Evolutionary conservation across 1,140 invertebrate genomes (phyloP).

Genomic region (Sesamia nonagrioides): DNA sequence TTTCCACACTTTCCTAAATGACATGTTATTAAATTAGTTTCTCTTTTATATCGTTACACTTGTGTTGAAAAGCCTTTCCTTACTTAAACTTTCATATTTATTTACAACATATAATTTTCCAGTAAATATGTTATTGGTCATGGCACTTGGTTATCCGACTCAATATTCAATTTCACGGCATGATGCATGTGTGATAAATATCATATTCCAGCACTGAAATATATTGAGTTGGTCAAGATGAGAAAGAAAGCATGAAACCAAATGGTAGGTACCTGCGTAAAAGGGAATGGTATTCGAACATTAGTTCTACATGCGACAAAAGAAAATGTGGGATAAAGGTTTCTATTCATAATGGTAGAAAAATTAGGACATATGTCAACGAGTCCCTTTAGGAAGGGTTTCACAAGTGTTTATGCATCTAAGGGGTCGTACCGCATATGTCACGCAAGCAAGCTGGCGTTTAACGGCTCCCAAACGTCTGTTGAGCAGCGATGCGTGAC

Average conservation of each 20-base stretch:
- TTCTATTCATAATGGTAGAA: background rate
- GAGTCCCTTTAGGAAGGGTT: background rate
- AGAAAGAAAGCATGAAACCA: constrained; percentile 16
- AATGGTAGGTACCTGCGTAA: background rate
- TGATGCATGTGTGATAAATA: constrained; percentile 22
- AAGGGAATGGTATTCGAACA: background rate
- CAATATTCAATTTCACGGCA: constrained; percentile 25
- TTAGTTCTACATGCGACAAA: background rate
- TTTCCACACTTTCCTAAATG: constrained; percentile 3
- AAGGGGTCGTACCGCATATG: constrained; percentile 36
- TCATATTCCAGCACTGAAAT: constrained; percentile 9
- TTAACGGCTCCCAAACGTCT: constrained; percentile 42
- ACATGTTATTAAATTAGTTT: constrained; percentile 1
- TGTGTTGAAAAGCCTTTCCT: background rate
- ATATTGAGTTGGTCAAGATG: constrained; percentile 11
- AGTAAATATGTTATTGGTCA: constrained; percentile 26
- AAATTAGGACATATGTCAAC: constrained; percentile 8
- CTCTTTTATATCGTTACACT: constrained; percentile 3
- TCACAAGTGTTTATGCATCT: background rate
- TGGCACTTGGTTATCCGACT: constrained; percentile 15
- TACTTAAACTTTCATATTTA: constrained; percentile 25
- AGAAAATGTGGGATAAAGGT: background rate
- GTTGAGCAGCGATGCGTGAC: constrained; percentile 42
- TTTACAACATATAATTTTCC: constrained; percentile 9
- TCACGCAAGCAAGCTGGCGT: constrained; percentile 46